These are phyloP conservation scores for Petrocephalus zakoni DNA, from an alignment of 2,113 vertebrate species.

Conservation along the genomic window DNA sequence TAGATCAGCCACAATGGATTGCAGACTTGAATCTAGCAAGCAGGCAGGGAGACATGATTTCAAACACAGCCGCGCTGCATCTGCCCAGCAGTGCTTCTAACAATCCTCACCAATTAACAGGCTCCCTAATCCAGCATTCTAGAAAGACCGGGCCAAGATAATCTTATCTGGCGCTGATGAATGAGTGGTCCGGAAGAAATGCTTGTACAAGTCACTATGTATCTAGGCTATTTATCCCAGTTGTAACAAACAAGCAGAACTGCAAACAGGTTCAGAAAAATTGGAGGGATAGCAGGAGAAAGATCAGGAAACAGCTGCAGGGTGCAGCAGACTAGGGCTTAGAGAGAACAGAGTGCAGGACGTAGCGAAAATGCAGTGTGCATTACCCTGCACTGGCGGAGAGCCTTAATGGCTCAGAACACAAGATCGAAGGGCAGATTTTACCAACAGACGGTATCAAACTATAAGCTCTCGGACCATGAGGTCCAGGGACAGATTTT, in stretches of 20 bases:
- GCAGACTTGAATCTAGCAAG: background rate
- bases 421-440: background rate
- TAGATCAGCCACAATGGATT: background rate
- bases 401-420: background rate
- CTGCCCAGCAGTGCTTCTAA: background rate
- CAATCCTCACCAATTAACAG: background rate
- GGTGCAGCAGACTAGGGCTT: no score
- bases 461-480: background rate
- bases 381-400: background rate
- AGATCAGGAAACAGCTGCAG: background rate
- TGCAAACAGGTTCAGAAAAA: background rate
- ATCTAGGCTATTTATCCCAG: conserved; percentile 59
- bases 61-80: background rate
- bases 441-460: background rate
- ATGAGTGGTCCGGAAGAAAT: conserved; percentile 47
- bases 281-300: background rate
- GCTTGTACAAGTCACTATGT: conserved; percentile 50
- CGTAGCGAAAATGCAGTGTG: no score
- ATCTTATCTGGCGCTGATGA: conserved; percentile 49
- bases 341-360: no score
- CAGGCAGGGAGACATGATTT: background rate
- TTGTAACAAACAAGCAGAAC: conserved; percentile 43
- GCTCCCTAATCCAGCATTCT: conserved; percentile 24
- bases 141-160: conserved; percentile 39
- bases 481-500: background rate